Conservation (phyloP, 2,888 invertebrate species). For the Stegana nigrithorax region DNA sequence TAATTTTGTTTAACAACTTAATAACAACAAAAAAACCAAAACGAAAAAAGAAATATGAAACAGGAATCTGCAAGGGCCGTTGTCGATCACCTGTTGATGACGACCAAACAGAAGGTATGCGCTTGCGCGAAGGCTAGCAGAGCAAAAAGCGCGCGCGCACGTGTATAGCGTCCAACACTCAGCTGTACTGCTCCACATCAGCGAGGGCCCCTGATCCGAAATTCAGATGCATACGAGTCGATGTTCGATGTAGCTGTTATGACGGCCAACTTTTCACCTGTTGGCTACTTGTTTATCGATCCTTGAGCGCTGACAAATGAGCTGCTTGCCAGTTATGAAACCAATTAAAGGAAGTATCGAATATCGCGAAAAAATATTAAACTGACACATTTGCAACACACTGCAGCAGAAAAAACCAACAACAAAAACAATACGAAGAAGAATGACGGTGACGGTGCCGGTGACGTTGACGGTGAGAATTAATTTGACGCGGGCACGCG, state of each 20-base stretch:
- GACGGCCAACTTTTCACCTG: slow-evolving; percentile 58
- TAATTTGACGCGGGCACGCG: slow-evolving; percentile 39
- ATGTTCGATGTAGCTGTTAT: slow-evolving; percentile 1
- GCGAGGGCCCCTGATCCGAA: slow-evolving; percentile 36
- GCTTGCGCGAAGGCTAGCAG: not conserved
- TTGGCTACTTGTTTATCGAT: slow-evolving; percentile 57
- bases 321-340: slow-evolving; percentile 51
- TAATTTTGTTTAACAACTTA: slow-evolving; percentile 63
- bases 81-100: slow-evolving; percentile 58
- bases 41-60: slow-evolving; percentile 24
- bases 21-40: slow-evolving; percentile 56
- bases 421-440: no score
- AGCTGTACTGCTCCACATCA: not conserved
- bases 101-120: slow-evolving; percentile 21
- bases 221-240: not conserved
- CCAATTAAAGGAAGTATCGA: slow-evolving; percentile 60
- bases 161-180: slow-evolving; percentile 2
- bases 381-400: slow-evolving; percentile 39
- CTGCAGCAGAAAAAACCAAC: slow-evolving; percentile 9
- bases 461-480: slow-evolving; percentile 32
- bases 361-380: slow-evolving; percentile 46
- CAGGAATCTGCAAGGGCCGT: not conserved
- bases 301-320: slow-evolving; percentile 59
- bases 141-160: not conserved
- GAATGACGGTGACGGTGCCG: no score